Conservation (phyloP, 2,113 vertebrate species). For the Nycticorax nycticorax region DNA sequence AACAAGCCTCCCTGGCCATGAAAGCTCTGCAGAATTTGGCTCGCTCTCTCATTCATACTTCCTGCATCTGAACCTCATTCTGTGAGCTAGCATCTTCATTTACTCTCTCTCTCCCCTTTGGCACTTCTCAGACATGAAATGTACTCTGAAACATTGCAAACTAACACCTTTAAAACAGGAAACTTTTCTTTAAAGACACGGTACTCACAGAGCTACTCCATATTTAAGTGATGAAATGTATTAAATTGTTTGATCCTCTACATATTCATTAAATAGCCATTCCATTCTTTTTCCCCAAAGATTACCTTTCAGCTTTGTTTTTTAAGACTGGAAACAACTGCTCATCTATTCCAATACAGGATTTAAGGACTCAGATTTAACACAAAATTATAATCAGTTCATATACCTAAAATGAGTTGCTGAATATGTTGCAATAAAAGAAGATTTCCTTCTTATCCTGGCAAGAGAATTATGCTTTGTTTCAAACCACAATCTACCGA, state of each 20-base stretch:
- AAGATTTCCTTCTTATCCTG: background rate
- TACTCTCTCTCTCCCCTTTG: background rate
- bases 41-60: constrained; percentile 37
- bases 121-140: constrained; percentile 25
- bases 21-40: constrained; percentile 36
- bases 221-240: background rate
- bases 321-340: background rate
- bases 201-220: background rate
- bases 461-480: background rate
- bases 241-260: background rate
- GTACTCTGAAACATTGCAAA: constrained; percentile 19
- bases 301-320: background rate
- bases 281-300: background rate
- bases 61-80: constrained; percentile 53
- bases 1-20: background rate
- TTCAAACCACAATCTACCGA: background rate
- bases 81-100: constrained; percentile 31
- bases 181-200: background rate
- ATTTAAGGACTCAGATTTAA: background rate
- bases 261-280: background rate
- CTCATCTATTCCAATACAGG: background rate
- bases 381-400: background rate
- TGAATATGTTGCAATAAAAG: background rate
- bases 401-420: background rate
- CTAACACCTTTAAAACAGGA: background rate